Evolutionary conservation across 2,888 invertebrate species (phyloP), one percentile per base, ranked within the genome.

Genomic region (Synanthedon tipuliformis): DNA sequence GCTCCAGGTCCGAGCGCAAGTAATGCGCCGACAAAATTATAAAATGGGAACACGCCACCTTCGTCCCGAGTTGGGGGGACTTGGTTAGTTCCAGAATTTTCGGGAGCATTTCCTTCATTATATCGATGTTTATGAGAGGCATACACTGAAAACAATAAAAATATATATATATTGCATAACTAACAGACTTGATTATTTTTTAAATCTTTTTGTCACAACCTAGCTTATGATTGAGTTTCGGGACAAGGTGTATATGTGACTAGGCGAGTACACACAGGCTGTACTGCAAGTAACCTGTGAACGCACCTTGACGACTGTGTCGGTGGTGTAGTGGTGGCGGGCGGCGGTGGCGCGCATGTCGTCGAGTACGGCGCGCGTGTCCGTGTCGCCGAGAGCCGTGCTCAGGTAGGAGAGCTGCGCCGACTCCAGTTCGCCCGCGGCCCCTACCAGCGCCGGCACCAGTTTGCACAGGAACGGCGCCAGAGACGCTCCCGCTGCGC

Each of bases 341-440:
- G 95, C 95, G 1, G 93, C 92, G 53, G 91, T 92, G 7, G 95
- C 94, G 54, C 97, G 87, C 55, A 93, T 90, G 59, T 91, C 92
- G 73, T 97, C 97, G 0, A 96, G 89, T 23, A 89, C 82, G 66
- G 95, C 95, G 62, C 95, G 90, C 0, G 92, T 89, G 52, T 90
- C 89, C 60, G 93, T 92, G 0, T 90, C 90, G 4, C 90, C 91
- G 50, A 93, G 82, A 48, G 91, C 89, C 0, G 93, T 93, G 58
- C 95, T 94, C 55, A 95, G 80, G 79, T 95, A 94, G 27, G 94
- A 94, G 50, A 96, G 84, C 61, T 93, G 91, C 5, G 92, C 89
- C 0, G 93, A 92, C 75, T 97, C 97, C 48, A 95, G 81, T 68
- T 97, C 97, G 0, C 96, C 94, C 0, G 95, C 94, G 7, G 97